A percentile compares a stretch with the other conserved stretches of the same genome.
Conservation (phyloP, 2,113 vertebrate species). For the Tachuris rubrigastra region DNA sequence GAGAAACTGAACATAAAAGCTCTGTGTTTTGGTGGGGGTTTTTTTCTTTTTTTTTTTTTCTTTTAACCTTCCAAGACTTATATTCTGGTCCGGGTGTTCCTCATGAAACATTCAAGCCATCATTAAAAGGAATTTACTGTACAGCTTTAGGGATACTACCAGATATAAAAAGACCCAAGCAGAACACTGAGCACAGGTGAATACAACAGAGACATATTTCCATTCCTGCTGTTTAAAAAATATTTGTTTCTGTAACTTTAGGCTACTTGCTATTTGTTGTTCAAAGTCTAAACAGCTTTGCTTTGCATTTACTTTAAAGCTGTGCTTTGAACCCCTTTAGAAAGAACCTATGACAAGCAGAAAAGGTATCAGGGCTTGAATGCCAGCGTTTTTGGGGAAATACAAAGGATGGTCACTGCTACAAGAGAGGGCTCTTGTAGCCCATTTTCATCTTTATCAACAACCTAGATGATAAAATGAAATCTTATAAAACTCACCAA, state of each 20-base stretch:
- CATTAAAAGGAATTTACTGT: constrained; percentile 28
- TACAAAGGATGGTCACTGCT: not conserved
- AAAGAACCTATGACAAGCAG: not conserved
- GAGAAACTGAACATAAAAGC: not conserved
- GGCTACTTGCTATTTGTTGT: not conserved
- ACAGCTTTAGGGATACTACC: constrained; percentile 22
- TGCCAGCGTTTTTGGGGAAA: not conserved
- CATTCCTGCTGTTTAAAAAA: not conserved
- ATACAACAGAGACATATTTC: not conserved
- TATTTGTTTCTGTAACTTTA: constrained; percentile 38
- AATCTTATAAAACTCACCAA: not conserved
- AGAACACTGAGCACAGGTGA: constrained; percentile 8
- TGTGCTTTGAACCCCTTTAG: not conserved
- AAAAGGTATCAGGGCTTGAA: not conserved
- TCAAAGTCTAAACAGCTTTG: not conserved
- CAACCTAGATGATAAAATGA: not conserved
- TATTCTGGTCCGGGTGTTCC: not conserved
- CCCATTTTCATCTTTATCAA: not conserved
- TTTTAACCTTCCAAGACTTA: not conserved
- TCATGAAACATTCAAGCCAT: constrained; percentile 4
- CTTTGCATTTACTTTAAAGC: not conserved
- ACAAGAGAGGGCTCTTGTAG: not conserved
- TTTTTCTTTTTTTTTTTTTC: too few species aligned
- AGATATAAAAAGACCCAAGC: not conserved
- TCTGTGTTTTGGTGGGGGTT: not conserved